Evolutionary conservation across 2,888 invertebrate genomes (phyloP).

Genomic region (Agriotes lineatus): DNA sequence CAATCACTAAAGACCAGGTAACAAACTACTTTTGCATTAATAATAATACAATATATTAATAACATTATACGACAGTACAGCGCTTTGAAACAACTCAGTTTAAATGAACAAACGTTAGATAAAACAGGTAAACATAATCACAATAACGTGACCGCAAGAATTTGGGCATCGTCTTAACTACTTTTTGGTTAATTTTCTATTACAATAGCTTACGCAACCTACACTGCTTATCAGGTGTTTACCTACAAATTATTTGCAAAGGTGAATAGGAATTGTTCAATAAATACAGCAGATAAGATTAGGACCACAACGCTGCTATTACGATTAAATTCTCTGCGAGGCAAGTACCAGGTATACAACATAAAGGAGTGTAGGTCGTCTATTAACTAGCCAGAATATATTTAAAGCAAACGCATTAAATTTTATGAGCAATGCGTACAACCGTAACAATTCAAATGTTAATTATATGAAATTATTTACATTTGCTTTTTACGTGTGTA

Average conservation of each 20-base stretch:
- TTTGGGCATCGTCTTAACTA: constrained; percentile 5
- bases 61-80: too few species aligned
- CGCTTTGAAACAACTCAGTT: too few species aligned
- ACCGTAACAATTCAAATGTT: too few species aligned
- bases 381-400: too few species aligned
- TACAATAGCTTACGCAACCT: neutral
- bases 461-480: too few species aligned
- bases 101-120: neutral
- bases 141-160: constrained; percentile 12
- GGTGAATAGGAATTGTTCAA: neutral
- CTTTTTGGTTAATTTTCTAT: neutral
- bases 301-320: neutral
- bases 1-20: constrained; percentile 14
- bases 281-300: constrained; percentile 1
- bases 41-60: constrained; percentile 10
- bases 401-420: too few species aligned
- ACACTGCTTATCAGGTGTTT: neutral
- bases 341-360: too few species aligned
- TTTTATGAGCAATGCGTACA: too few species aligned
- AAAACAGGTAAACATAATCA: neutral
- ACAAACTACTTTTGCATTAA: constrained; percentile 4
- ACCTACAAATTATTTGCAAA: neutral
- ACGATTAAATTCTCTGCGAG: too few species aligned
- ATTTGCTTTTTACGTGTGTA: too few species aligned
- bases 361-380: too few species aligned